Evolutionary conservation across 2,888 invertebrate species (phyloP).

Genomic region (Leucania comma): DNA sequence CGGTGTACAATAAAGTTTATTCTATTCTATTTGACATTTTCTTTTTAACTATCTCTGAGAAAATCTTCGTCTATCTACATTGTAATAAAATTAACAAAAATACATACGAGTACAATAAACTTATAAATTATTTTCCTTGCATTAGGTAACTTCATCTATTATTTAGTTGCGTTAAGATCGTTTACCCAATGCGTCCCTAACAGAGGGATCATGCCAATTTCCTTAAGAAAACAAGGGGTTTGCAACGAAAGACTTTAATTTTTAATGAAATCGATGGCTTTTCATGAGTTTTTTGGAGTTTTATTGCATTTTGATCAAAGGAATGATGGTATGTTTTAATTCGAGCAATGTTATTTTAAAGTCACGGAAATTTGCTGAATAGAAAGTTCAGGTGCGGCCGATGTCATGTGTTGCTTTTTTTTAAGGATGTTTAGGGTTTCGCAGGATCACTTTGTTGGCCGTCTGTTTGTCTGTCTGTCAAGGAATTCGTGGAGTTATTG

Average conservation of each 20-base stretch:
- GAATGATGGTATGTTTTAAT: not conserved
- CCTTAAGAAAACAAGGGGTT: conserved; percentile 87
- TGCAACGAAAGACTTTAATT: conserved; percentile 75
- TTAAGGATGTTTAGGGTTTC: too few relatives aligned
- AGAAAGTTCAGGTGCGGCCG: not conserved
- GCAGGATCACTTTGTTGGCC: too few relatives aligned
- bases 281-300: conserved; percentile 20
- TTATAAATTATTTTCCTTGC: conserved; percentile 49
- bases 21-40: too few relatives aligned
- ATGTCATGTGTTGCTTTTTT: too few relatives aligned
- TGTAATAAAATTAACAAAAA: conserved; percentile 38
- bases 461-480: too few relatives aligned
- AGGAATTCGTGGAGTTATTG: too few relatives aligned
- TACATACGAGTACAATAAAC: conserved; percentile 9
- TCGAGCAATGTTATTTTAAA: not conserved
- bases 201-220: conserved; percentile 80
- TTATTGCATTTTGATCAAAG: conserved; percentile 30
- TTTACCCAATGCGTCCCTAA: conserved; percentile 77
- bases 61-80: not conserved
- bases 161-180: conserved; percentile 65
- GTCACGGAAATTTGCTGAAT: too few relatives aligned
- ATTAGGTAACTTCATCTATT: conserved; percentile 52
- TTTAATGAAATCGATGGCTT: conserved; percentile 72
- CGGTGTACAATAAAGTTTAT: too few relatives aligned
- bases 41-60: too few relatives aligned